phyloP scores from a whole-genome alignment of 2,113 vertebrate species.

The Pedionomus torquatus region DNA sequence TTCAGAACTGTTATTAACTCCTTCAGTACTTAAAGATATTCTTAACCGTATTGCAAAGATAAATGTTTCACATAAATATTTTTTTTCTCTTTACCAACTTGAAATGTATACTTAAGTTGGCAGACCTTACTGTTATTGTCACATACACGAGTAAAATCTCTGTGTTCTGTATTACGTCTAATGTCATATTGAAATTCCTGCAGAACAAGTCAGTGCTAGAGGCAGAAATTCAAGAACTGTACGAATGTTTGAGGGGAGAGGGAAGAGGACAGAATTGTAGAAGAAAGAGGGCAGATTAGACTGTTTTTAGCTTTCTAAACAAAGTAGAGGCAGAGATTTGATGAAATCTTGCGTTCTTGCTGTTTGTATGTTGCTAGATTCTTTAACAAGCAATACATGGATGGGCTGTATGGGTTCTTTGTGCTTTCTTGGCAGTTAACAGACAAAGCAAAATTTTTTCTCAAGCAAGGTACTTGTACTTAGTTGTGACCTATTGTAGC shows the following conservation, averaged over 20 bases:
- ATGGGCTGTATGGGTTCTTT: constrained; percentile 68
- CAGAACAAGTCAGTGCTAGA: not conserved
- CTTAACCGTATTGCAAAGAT: not conserved
- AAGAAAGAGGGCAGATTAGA: not conserved
- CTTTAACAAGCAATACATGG: constrained; percentile 52
- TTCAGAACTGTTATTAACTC: constrained; percentile 1
- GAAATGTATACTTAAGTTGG: constrained; percentile 15
- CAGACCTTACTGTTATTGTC: not conserved
- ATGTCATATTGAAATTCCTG: constrained; percentile 37
- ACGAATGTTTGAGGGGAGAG: not conserved
- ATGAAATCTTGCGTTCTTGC: constrained; percentile 50
- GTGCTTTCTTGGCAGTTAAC: constrained; percentile 73
- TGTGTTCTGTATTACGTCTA: not conserved
- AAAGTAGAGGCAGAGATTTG: constrained; percentile 10
- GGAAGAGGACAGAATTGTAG: not conserved
- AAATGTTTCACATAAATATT: not conserved
- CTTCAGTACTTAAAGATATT: not conserved
- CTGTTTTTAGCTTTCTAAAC: constrained; percentile 48
- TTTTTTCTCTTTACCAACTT: constrained; percentile 2
- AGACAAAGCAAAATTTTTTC: constrained; percentile 75
- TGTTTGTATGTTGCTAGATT: constrained; percentile 57
- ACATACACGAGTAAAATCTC: not conserved
- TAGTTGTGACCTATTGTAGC: constrained; percentile 76
- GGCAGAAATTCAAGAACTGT: not conserved
- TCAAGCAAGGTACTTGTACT: constrained; percentile 75